These are phyloP conservation scores for Hypanus sabinus DNA, from an alignment of 2,113 vertebrate genomes.

Conservation along the genomic window DNA sequence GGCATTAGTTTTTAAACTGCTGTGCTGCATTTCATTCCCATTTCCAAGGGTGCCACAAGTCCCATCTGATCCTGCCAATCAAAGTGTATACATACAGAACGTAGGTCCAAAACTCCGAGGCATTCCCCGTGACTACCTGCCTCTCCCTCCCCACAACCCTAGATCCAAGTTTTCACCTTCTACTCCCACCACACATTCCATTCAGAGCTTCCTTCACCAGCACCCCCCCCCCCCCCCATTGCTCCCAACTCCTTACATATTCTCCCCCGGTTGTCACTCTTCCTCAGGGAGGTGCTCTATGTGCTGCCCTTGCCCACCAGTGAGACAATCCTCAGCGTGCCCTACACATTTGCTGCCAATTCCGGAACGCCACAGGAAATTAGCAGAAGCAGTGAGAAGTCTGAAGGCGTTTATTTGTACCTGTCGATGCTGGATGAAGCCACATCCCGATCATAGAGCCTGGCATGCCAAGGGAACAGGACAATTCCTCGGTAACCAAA, in stretches of 20 bases:
- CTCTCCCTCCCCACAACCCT: too few species aligned
- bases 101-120: background rate
- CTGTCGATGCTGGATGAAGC: slow-evolving; percentile 77
- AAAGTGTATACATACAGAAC: background rate
- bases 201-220: too few species aligned
- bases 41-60: background rate
- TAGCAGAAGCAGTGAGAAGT: too few species aligned
- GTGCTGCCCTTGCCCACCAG: too few species aligned
- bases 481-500: slow-evolving; percentile 95
- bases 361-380: background rate
- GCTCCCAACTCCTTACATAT: too few species aligned
- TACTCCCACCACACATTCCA: too few species aligned
- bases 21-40: background rate
- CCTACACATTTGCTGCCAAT: too few species aligned
- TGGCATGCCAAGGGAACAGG: slow-evolving; percentile 94
- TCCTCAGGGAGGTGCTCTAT: too few species aligned
- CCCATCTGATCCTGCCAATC: background rate
- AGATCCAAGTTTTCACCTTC: too few species aligned
- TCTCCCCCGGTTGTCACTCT: too few species aligned
- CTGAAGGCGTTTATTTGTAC: slow-evolving; percentile 52
- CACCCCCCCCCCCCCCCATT: too few species aligned
- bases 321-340: too few species aligned
- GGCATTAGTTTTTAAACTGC: background rate
- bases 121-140: background rate
- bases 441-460: slow-evolving; percentile 87